A percentile compares a stretch with the other conserved stretches of the same genome.
phyloP scores from a whole-genome alignment of 1,140 invertebrate genomes.

The Diplogasteroides magnus region DNA sequence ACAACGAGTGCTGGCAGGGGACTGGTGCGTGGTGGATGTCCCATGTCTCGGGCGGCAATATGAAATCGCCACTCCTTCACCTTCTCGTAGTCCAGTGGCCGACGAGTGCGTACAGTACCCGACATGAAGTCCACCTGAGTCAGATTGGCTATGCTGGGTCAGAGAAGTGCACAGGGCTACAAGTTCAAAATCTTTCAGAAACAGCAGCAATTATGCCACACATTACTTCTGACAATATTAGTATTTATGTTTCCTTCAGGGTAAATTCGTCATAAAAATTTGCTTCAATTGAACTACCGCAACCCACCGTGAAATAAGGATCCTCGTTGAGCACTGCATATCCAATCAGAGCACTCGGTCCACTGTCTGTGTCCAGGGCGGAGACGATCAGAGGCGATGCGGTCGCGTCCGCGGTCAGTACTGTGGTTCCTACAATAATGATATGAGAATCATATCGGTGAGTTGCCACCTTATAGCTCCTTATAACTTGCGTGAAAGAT shows the following conservation, averaged over 20 bases:
- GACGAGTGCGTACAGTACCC: slow-evolving; percentile 29
- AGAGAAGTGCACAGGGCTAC: no score
- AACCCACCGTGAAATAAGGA: slow-evolving; percentile 28
- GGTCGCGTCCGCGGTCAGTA: no score
- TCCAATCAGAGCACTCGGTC: slow-evolving; percentile 85
- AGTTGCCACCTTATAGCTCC: no score
- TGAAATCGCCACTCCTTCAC: slow-evolving; percentile 31
- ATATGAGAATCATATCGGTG: no score
- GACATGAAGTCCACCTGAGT: slow-evolving; percentile 28
- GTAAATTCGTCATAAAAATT: no score
- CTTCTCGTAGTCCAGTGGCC: slow-evolving; percentile 30
- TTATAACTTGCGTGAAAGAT: no score
- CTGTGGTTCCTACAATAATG: no score
- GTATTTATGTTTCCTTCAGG: no score
- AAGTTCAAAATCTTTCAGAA: no score
- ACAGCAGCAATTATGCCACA: no score
- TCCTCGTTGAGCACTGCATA: slow-evolving; percentile 71
- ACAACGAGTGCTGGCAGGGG: slow-evolving; percentile 51
- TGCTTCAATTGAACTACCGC: no score
- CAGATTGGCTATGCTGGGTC: no score
- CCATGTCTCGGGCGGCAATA: slow-evolving; percentile 34
- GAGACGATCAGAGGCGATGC: slow-evolving; percentile 66
- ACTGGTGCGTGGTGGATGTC: slow-evolving; percentile 23
- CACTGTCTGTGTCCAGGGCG: slow-evolving; percentile 86
- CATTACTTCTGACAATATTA: background rate